Percentiles rank a stretch among this genome's conserved stretches.
Evolutionary conservation across 2,888 invertebrate species (phyloP).

Genomic region (Drosophila lutescens): DNA sequence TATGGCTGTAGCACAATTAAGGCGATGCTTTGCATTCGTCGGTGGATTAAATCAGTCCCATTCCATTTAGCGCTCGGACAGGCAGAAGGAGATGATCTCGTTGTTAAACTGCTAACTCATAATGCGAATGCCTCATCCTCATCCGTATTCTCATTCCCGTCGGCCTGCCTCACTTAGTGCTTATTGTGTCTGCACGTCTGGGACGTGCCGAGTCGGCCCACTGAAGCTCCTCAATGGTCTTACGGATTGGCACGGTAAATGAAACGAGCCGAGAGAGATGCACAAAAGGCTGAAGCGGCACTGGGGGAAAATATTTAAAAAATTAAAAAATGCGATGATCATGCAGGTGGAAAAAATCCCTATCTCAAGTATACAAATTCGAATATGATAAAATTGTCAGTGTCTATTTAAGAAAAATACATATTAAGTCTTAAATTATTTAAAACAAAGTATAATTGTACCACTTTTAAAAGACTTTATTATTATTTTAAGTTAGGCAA

Average conservation of each 20-base stretch:
- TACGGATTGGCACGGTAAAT: constrained; percentile 67
- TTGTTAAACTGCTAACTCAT: constrained; percentile 77
- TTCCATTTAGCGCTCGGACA: constrained; percentile 56
- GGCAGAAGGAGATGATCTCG: constrained; percentile 61
- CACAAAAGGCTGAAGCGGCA: constrained; percentile 10
- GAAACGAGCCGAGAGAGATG: constrained; percentile 53
- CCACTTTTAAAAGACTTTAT: too few relatives aligned
- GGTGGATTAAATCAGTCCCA: constrained; percentile 69
- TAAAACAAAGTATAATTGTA: too few relatives aligned
- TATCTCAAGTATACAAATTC: too few relatives aligned
- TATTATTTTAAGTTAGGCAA: too few relatives aligned
- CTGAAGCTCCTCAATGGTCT: constrained; percentile 63
- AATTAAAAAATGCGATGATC: not conserved
- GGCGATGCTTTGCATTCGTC: constrained; percentile 70
- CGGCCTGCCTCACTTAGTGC: constrained; percentile 71
- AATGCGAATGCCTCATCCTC: constrained; percentile 50
- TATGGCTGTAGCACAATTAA: constrained; percentile 72
- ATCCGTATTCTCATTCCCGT: constrained; percentile 3
- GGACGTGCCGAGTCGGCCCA: constrained; percentile 42
- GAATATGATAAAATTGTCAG: too few relatives aligned
- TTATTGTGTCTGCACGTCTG: constrained; percentile 77
- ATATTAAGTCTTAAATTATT: too few relatives aligned
- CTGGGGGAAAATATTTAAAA: constrained; percentile 3
- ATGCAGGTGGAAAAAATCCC: not conserved
- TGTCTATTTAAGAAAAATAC: too few relatives aligned